A percentile compares a stretch with the other conserved stretches of the same genome.
phyloP scores from a whole-genome alignment of 1,140 invertebrate species.

The Pachypeltis micranthus region DNA sequence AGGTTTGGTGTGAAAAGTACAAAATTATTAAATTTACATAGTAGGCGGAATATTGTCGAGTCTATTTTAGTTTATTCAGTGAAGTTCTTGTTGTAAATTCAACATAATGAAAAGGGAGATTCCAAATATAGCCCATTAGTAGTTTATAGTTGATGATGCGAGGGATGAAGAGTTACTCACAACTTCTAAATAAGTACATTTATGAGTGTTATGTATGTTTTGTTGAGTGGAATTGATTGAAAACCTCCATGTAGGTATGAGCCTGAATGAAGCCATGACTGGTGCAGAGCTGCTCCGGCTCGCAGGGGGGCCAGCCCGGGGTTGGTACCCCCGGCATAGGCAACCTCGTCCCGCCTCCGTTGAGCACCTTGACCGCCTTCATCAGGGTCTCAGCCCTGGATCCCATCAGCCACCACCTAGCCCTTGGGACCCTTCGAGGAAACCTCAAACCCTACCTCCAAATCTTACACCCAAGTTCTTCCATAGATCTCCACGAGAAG shows the following conservation, averaged over 20 bases:
- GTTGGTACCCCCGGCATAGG: constrained; percentile 68
- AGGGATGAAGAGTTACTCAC: not conserved
- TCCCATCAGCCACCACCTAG: constrained; percentile 38
- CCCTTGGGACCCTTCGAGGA: constrained; percentile 44
- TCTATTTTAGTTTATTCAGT: no score
- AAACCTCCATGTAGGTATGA: constrained; percentile 10
- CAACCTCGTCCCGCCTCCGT: constrained; percentile 62
- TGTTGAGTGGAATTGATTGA: not conserved
- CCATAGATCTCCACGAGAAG: constrained; percentile 70
- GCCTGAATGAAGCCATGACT: constrained; percentile 50
- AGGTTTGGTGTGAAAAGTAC: no score
- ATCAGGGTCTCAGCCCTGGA: constrained; percentile 31
- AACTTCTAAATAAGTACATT: not conserved
- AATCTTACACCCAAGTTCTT: constrained; percentile 75
- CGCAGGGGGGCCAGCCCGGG: constrained; percentile 62
- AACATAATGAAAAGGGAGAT: not conserved
- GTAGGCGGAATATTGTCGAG: no score
- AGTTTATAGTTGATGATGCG: no score
- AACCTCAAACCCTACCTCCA: constrained; percentile 67
- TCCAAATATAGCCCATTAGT: no score
- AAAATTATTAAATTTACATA: no score
- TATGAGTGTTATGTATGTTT: not conserved
- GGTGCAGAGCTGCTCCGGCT: constrained; percentile 62
- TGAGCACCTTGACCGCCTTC: constrained; percentile 62
- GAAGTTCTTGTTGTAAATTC: not conserved